Conservation (phyloP, 2,888 invertebrate species). For the Lasioglossum malachurum region DNA sequence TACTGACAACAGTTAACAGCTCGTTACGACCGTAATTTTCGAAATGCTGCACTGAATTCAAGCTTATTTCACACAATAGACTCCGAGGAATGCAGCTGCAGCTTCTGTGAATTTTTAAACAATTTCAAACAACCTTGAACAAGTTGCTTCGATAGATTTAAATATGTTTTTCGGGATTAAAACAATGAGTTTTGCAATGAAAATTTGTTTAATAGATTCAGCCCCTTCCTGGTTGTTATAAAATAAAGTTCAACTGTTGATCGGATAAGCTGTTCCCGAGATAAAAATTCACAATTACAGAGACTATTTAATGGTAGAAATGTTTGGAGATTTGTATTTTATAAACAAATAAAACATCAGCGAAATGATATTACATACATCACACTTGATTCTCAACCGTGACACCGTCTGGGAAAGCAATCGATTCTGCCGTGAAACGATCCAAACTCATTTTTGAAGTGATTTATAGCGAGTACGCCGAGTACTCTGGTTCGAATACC, state of each 20-base stretch:
- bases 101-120: not conserved
- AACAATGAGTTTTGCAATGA: not conserved
- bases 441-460: not conserved
- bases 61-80: not conserved
- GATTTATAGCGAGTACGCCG: constrained; percentile 2
- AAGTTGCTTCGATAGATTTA: not conserved
- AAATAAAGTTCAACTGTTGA: not conserved
- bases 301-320: not conserved
- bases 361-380: not conserved
- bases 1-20: not conserved
- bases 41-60: not conserved
- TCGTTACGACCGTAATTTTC: not conserved
- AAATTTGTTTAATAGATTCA: not conserved
- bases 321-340: not conserved
- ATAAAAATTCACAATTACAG: not conserved
- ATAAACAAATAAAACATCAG: not conserved
- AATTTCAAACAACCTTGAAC: not conserved
- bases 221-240: not conserved
- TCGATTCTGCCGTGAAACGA: not conserved
- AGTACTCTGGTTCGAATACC: not conserved
- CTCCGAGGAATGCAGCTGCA: not conserved
- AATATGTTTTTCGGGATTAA: not conserved
- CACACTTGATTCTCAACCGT: not conserved
- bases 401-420: not conserved
- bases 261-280: not conserved